A percentile compares a stretch with the other conserved stretches of the same genome.
Evolutionary conservation across 2,797 vertebrate species (phyloP).

Genomic region (Lacerta viridis): DNA sequence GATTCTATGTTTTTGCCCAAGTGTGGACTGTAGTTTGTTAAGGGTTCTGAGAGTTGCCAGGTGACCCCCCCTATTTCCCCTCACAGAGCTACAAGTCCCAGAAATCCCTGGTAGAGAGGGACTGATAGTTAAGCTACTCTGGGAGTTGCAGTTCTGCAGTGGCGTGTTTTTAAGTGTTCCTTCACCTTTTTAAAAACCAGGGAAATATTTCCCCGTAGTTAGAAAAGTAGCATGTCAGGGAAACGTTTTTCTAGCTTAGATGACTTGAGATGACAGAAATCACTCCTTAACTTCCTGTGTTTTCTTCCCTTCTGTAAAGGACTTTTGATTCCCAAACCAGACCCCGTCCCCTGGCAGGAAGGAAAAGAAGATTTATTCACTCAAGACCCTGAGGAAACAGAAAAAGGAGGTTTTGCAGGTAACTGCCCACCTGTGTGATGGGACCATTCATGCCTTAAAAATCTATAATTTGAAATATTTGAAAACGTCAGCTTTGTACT

Average conservation of each 20-base stretch:
- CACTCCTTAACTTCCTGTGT: not conserved
- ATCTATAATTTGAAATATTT: too few relatives aligned
- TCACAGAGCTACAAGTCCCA: too few relatives aligned
- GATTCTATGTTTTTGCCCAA: too few relatives aligned
- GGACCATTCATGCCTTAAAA: not conserved
- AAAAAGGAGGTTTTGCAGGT: not conserved
- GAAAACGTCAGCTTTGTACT: too few relatives aligned
- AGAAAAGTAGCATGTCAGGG: not conserved
- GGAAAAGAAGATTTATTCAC: not conserved
- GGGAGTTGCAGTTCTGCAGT: too few relatives aligned
- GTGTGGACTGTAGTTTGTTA: too few relatives aligned
- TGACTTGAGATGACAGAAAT: not conserved
- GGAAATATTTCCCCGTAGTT: not conserved
- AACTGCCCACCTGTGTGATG: not conserved
- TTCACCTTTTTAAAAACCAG: too few relatives aligned
- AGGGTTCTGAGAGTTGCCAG: too few relatives aligned
- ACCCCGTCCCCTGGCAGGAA: not conserved
- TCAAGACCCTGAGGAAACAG: not conserved
- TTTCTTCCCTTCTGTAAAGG: not conserved
- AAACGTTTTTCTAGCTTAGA: not conserved
- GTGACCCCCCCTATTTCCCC: too few relatives aligned
- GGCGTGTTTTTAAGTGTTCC: not conserved
- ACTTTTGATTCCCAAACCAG: conserved; percentile 7
- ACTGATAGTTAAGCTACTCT: too few relatives aligned
- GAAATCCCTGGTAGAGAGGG: too few relatives aligned